Evolutionary conservation across 2,797 vertebrate species (phyloP), one percentile per base, ranked within the genome.

Genomic region (Heterohyrax brucei): DNA sequence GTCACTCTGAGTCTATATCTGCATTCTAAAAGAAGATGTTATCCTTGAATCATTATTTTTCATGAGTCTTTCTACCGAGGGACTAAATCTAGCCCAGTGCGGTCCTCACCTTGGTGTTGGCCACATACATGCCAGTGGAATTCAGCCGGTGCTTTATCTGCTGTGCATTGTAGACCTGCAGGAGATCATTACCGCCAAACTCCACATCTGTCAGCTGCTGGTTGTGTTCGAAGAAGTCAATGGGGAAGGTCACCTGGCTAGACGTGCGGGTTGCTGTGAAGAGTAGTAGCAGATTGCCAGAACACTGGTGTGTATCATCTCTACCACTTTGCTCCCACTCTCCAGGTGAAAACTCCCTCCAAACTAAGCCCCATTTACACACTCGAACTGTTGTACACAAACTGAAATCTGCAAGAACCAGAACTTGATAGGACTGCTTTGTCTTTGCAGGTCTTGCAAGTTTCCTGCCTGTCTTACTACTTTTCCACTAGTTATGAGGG

Each of bases 221-320:
- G 98, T 99, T 99, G 98, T 99, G 99, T 95, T 99, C 99, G 93
- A 99, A 99, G 98, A 99, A 99, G 98, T 99, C 99, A 48, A 99
- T 99, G 26, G 99, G 99, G 97, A 99, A 99, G 44, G 99, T 99
- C 96, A 99, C 99, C 96, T 99, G 99, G 98, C 99, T 99, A 89
- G 99, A 99, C 0, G 99, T 99, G 78, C 99, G 99, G 5, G 99
- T 99, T 28, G 99, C 99, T 99, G 93, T 46, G 62, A 96, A 92
- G 39, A 88, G 66, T 5, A 68, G 77, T 85, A 30, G 19, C 70
- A 78, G 56, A 26, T 2, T 5, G 6, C 78, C 59, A 76, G 44
- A 86, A 46, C 86, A 3, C 9, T 3, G 0, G 24, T 12, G 19
- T 46, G 0, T 0, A 8, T 0, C 1, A 39, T 44, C 77, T 48